Evolutionary conservation across 2,113 vertebrate species (phyloP).

Genomic region (Ammodramus savannarum): DNA sequence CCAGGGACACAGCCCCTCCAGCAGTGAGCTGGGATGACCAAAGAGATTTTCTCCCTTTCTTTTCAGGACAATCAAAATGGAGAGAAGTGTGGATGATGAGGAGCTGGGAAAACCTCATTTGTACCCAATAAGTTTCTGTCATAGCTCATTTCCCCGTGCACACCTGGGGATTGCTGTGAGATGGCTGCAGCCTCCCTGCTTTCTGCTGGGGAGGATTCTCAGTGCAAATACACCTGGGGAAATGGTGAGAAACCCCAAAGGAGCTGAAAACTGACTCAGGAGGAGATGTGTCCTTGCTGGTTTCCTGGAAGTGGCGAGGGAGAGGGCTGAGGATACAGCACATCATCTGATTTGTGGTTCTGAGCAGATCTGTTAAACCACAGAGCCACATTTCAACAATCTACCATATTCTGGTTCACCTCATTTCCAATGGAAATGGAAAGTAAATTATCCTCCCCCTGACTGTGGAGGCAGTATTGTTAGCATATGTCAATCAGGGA

Average conservation of each 20-base stretch:
- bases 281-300: background rate
- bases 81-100: background rate
- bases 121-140: background rate
- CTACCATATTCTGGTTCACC: constrained; percentile 23
- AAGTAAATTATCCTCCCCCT: constrained; percentile 49
- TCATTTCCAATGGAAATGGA: constrained; percentile 63
- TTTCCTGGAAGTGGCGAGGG: background rate
- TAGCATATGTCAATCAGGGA: constrained; percentile 58
- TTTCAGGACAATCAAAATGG: background rate
- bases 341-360: background rate
- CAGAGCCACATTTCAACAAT: background rate
- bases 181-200: background rate
- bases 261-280: background rate
- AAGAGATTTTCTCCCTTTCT: background rate
- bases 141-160: accelerated
- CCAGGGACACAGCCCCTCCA: background rate
- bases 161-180: background rate
- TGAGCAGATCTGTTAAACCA: background rate
- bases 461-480: constrained; percentile 50
- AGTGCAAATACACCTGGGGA: background rate
- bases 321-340: background rate
- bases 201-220: background rate
- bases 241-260: background rate
- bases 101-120: background rate
- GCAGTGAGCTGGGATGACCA: background rate